Evolutionary conservation across 1,140 invertebrate species (phyloP), one percentile per base, ranked within the genome.

Genomic region (Aporrectodea caliginosa): DNA sequence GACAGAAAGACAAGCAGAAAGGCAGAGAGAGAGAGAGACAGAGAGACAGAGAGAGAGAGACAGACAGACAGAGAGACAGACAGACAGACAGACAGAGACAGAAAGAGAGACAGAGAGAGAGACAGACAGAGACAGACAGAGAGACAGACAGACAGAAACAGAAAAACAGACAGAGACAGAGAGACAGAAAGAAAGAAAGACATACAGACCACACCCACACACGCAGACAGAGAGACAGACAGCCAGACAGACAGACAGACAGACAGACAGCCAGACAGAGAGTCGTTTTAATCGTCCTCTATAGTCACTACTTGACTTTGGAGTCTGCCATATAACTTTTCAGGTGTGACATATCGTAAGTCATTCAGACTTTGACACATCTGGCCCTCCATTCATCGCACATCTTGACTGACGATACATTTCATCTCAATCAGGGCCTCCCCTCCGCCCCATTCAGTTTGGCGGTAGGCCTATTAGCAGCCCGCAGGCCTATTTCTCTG

Each of bases 41-140:
- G 43, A 58, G 6, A 58, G 43, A 58, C 6, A 58, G 43, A 58
- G 43, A 58, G 43, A 58, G 43, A 58, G 43, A 58, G 43, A 58
- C 6, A 58, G 43, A 58, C 43, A 58, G 43, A 58, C 43, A 58
- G 43, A 58, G 6, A 58, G 43, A 58, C 43, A 58, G 43, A 58
- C 43, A 58, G 43, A 58, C 43, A 58, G 43, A 58, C 43, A 58
- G 43, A 58, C 43, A 58, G 43, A 58, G 43, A 58, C 43, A 58
- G 43, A 58, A 6, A 58, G 6, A 58, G 6, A 58, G 43, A 22
- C 43, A 58, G 43, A 22, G 6, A 58, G 6, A 58, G 22, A 58
- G 43, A 58, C 43, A 58, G 43, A 58, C 43, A 58, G 43, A 22
- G 43, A 58, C 43, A 58, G 43, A 58, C 43, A 58, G 6, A 58